These are phyloP conservation scores for Trinectes maculatus DNA, from an alignment of 2,113 vertebrate species.

Conservation along the genomic window DNA sequence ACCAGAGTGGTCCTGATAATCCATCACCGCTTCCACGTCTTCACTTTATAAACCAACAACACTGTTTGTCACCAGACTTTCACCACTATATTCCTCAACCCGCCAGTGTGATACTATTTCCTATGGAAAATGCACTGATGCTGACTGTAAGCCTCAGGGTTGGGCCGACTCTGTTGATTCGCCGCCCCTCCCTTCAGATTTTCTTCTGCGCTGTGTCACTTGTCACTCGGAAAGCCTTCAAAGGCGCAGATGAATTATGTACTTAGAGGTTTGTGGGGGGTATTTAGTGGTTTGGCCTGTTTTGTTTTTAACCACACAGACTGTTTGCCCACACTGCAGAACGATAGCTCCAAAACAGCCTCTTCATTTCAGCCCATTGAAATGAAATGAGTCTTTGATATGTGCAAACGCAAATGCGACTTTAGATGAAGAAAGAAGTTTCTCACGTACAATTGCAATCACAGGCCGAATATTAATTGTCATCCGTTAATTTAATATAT, in stretches of 20 bases:
- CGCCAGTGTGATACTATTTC: constrained; percentile 17
- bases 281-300: constrained; percentile 55
- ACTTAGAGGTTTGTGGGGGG: constrained; percentile 46
- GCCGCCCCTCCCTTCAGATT: constrained; percentile 22
- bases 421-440: no score
- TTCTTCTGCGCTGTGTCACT: constrained; percentile 64
- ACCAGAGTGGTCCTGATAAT: constrained; percentile 11
- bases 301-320: constrained; percentile 39
- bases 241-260: constrained; percentile 56
- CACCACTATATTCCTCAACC: constrained; percentile 12
- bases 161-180: neutral
- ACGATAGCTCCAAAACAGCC: constrained; percentile 28
- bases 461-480: no score
- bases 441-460: no score
- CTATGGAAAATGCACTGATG: constrained; percentile 27
- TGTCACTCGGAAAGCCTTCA: constrained; percentile 61
- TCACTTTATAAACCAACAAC: constrained; percentile 5
- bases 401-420: neutral
- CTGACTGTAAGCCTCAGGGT: constrained; percentile 2
- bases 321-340: constrained; percentile 10
- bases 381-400: constrained; percentile 9
- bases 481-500: no score
- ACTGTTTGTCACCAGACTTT: constrained; percentile 28
- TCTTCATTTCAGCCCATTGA: constrained; percentile 3
- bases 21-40: constrained; percentile 25